Evolutionary conservation across 2,113 vertebrate genomes (phyloP).

Genomic region (Holacanthus passer): DNA sequence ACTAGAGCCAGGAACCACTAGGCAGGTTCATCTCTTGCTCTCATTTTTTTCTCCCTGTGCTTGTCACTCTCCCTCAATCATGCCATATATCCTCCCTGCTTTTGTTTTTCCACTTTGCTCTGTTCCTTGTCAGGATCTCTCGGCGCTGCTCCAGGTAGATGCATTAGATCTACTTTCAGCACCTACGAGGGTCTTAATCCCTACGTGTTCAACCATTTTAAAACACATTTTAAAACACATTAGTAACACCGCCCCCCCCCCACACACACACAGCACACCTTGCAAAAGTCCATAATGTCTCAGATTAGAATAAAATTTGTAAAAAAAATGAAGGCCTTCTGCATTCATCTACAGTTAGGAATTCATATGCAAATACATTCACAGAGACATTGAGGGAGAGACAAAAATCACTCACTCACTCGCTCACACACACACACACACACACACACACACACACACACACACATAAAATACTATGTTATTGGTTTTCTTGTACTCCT

Average conservation of each 20-base stretch:
- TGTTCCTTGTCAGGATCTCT: not conserved
- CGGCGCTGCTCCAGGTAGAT: not conserved
- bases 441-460: not conserved
- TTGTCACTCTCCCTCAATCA: conserved; percentile 25
- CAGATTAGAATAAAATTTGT: no score
- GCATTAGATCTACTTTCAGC: not conserved
- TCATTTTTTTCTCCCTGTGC: conserved; percentile 27
- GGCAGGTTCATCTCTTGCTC: conserved; percentile 71
- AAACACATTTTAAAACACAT: conserved; percentile 13
- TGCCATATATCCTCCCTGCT: not conserved
- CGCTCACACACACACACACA: not conserved
- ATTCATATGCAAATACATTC: not conserved
- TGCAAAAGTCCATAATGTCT: conserved; percentile 42
- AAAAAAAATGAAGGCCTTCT: conserved; percentile 21
- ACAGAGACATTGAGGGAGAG: not conserved
- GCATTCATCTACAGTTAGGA: conserved; percentile 22
- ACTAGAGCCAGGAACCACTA: conserved; percentile 60
- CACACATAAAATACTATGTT: conserved; percentile 5
- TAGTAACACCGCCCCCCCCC: not conserved
- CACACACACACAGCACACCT: conserved; percentile 27
- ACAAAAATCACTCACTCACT: conserved; percentile 33
- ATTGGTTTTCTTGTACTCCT: conserved; percentile 32
- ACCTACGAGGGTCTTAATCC: not conserved
- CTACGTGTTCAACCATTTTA: conserved; percentile 1
- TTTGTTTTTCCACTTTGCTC: conserved; percentile 18